Conservation (phyloP, 2,888 invertebrate genomes). For the Steromphala cineraria region DNA sequence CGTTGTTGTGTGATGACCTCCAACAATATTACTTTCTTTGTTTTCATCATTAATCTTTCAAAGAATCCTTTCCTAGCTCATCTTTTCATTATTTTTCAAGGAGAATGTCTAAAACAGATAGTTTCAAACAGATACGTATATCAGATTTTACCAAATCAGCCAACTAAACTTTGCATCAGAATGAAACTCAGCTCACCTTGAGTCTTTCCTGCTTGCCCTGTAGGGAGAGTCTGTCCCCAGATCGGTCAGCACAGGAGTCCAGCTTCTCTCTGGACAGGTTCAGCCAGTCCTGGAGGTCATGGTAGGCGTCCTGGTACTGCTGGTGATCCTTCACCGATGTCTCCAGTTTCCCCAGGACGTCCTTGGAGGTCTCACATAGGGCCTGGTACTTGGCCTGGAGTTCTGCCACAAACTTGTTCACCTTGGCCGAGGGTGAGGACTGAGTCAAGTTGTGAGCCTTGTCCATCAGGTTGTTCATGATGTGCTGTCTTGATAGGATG, state of each 20-base stretch:
- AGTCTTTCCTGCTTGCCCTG: slow-evolving; percentile 73
- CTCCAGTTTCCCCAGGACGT: slow-evolving; percentile 88
- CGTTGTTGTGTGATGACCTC: no score
- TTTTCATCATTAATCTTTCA: no score
- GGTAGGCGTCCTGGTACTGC: slow-evolving; percentile 84
- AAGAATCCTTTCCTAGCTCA: neutral
- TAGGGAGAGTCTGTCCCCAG: slow-evolving; percentile 83
- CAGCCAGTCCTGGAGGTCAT: slow-evolving; percentile 89
- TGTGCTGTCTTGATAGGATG: slow-evolving; percentile 88
- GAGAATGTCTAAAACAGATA: neutral
- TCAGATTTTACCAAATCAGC: no score
- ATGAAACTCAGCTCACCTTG: slow-evolving; percentile 46
- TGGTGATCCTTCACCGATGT: slow-evolving; percentile 90
- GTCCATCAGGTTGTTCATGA: slow-evolving; percentile 87
- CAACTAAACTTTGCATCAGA: no score
- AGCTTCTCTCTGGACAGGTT: slow-evolving; percentile 64
- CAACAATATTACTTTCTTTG: no score
- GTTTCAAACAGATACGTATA: no score
- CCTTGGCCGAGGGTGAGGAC: slow-evolving; percentile 60
- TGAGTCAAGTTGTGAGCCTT: slow-evolving; percentile 83
- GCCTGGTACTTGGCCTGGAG: slow-evolving; percentile 62
- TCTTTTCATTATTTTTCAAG: neutral
- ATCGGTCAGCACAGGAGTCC: slow-evolving; percentile 65
- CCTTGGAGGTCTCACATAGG: slow-evolving; percentile 74
- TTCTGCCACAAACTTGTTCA: slow-evolving; percentile 66